phyloP scores from a whole-genome alignment of 2,797 vertebrate genomes.

The Spinus pinus region DNA sequence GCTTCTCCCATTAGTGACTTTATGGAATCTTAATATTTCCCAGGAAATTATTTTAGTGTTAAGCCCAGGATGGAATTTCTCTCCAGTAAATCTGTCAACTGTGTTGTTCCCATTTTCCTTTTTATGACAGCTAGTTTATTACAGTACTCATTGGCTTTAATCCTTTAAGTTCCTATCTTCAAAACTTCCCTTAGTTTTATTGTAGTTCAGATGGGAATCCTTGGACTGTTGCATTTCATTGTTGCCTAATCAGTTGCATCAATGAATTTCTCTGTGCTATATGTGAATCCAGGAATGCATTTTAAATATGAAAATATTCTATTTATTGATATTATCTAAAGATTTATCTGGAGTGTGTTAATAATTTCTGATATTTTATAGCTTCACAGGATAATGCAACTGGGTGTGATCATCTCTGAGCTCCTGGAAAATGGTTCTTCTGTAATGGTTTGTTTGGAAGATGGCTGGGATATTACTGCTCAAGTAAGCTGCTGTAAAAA shows the following conservation, averaged over 20 bases:
- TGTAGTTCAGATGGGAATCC: not conserved
- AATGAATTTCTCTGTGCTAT: not conserved
- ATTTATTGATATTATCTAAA: not conserved
- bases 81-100: slow-evolving; percentile 20
- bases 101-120: slow-evolving; percentile 12
- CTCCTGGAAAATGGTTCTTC: slow-evolving; percentile 95
- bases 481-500: slow-evolving; percentile 81
- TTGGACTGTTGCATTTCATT: not conserved
- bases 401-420: slow-evolving; percentile 89
- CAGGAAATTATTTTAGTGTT: not conserved
- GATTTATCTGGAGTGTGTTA: not conserved
- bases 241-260: not conserved
- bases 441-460: slow-evolving; percentile 94
- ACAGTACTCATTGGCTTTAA: not conserved
- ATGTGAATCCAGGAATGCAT: not conserved
- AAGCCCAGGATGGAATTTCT: slow-evolving; percentile 7
- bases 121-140: slow-evolving; percentile 46
- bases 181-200: slow-evolving; percentile 15
- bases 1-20: not conserved
- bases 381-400: slow-evolving; percentile 94
- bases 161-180: not conserved
- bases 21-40: not conserved
- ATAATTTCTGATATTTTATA: slow-evolving; percentile 62
- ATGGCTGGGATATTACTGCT: slow-evolving; percentile 96
- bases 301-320: not conserved